Conservation (phyloP, 2,797 vertebrate genomes). For the Sylvilagus floridanus region DNA sequence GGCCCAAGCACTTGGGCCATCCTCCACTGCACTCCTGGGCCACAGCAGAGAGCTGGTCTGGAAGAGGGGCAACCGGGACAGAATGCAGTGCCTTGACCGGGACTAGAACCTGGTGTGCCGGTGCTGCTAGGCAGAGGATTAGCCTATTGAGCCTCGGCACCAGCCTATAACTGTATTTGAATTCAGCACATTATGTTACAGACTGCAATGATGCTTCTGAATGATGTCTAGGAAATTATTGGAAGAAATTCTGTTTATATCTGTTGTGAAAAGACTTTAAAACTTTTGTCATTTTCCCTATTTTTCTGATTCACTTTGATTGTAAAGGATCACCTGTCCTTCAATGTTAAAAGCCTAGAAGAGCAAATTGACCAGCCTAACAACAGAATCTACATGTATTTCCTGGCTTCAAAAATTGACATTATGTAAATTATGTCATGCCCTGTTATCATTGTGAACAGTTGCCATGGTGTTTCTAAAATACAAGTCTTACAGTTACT, state of each 20-base stretch:
- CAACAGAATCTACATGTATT: slow-evolving; percentile 61
- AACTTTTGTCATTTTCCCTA: slow-evolving; percentile 86
- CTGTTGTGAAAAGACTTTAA: slow-evolving; percentile 86
- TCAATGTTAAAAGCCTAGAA: slow-evolving; percentile 84
- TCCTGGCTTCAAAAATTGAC: slow-evolving; percentile 44
- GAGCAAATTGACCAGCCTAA: slow-evolving; percentile 80
- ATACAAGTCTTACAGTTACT: slow-evolving; percentile 47
- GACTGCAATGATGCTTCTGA: slow-evolving; percentile 86
- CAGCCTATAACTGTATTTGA: slow-evolving; percentile 86
- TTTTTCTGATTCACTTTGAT: slow-evolving; percentile 73
- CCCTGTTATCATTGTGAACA: slow-evolving; percentile 48
- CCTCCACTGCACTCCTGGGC: too few relatives aligned
- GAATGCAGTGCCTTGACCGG: too few relatives aligned
- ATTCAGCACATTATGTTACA: slow-evolving; percentile 86
- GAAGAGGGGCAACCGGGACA: too few relatives aligned
- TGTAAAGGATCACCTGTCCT: slow-evolving; percentile 76
- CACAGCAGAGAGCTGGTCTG: too few relatives aligned
- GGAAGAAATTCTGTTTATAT: slow-evolving; percentile 86
- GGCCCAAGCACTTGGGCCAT: too few relatives aligned
- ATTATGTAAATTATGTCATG: slow-evolving; percentile 58
- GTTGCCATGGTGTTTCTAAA: slow-evolving; percentile 68
- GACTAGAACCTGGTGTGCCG: too few relatives aligned
- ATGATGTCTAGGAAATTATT: slow-evolving; percentile 86
- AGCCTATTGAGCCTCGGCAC: too few relatives aligned
- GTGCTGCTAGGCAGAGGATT: too few relatives aligned